phyloP scores from a whole-genome alignment of 2,113 vertebrate species.

The Glaucidium brasilianum region DNA sequence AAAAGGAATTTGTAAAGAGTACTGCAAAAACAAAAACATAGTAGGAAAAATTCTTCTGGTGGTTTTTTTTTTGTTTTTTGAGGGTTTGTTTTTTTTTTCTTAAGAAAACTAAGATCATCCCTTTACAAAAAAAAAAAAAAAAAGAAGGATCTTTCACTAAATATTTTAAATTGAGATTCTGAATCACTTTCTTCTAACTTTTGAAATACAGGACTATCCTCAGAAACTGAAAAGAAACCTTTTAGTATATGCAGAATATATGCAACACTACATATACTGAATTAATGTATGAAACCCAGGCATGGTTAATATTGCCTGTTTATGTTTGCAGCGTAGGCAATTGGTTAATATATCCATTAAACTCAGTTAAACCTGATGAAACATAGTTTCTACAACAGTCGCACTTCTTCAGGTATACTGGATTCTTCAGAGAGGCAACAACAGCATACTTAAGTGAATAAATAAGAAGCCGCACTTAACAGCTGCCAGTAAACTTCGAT shows the following conservation, averaged over 20 bases:
- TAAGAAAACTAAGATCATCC: not conserved
- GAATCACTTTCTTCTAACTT: not conserved
- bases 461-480: not conserved
- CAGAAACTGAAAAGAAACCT: not conserved
- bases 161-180: not conserved
- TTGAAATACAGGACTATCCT: not conserved
- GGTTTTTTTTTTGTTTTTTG: not conserved
- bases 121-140: not conserved
- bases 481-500: not conserved
- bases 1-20: not conserved
- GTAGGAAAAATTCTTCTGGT: not conserved
- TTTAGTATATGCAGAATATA: not conserved
- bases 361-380: not conserved
- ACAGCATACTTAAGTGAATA: not conserved
- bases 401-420: not conserved
- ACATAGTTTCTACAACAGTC: not conserved
- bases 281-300: not conserved
- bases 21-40: not conserved
- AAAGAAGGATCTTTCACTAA: not conserved
- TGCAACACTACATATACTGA: not conserved
- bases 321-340: not conserved
- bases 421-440: not conserved
- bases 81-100: not conserved
- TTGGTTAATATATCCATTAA: not conserved
- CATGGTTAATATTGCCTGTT: not conserved